Conservation (phyloP, 2,113 vertebrate species). For the Dipodomys stephensi region DNA sequence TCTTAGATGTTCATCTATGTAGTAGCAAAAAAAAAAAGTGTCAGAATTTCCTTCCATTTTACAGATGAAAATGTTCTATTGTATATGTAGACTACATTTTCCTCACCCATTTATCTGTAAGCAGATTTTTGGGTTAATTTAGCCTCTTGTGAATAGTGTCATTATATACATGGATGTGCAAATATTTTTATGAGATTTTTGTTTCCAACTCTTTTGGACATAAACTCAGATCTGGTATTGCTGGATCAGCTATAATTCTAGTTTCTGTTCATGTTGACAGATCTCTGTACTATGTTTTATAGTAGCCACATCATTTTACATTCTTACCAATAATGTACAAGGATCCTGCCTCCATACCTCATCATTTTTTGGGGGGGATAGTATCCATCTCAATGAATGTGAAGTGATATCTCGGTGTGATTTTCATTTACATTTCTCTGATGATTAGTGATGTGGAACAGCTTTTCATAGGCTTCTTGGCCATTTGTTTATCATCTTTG, state of each 20-base stretch:
- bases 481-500: neutral
- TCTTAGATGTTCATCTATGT: neutral
- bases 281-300: neutral
- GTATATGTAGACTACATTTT: neutral
- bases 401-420: neutral
- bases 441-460: neutral
- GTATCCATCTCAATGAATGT: neutral
- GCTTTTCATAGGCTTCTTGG: neutral
- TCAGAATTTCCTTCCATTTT: neutral
- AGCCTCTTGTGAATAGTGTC: neutral
- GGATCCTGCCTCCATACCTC: neutral
- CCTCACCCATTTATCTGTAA: neutral
- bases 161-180: neutral
- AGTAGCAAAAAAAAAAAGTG: too few relatives aligned
- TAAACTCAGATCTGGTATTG: neutral
- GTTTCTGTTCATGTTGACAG: neutral
- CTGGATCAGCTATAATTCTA: neutral
- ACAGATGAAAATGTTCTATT: neutral
- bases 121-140: neutral
- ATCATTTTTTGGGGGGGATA: neutral
- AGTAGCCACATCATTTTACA: neutral
- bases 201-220: neutral
- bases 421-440: neutral
- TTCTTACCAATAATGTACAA: neutral
- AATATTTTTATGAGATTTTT: neutral